Evolutionary conservation across 37 sponge, comb jelly and placozoan genomes (phyloP).

Genomic region (Chondrilla cf. caribensis): DNA sequence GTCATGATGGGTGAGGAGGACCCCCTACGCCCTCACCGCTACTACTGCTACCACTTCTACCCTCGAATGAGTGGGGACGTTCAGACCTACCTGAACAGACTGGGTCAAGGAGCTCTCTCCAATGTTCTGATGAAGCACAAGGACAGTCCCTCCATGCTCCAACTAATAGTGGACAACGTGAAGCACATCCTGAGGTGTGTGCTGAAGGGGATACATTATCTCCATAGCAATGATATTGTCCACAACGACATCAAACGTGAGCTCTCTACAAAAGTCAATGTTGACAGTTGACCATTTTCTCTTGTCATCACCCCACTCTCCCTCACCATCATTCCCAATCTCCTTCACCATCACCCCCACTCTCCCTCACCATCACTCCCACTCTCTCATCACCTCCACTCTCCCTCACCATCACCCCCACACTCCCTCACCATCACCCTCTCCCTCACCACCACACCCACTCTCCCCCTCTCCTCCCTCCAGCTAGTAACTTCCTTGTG

Average conservation of each 20-base stretch:
- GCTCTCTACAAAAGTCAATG: neutral
- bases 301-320: neutral
- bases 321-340: too few species aligned
- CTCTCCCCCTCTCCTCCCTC: too few species aligned
- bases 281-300: too few species aligned
- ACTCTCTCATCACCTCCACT: too few species aligned
- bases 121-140: neutral
- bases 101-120: slow-evolving; percentile 6
- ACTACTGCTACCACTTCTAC: slow-evolving; percentile 45
- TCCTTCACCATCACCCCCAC: neutral
- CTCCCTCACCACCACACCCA: too few species aligned
- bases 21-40: slow-evolving; percentile 15
- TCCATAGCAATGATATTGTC: slow-evolving; percentile 12
- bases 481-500: slow-evolving; percentile 11
- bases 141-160: slow-evolving; percentile 7
- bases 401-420: too few species aligned
- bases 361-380: too few species aligned
- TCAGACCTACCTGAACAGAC: slow-evolving; percentile 1
- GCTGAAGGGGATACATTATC: slow-evolving; percentile 21
- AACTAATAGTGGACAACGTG: slow-evolving; percentile 8
- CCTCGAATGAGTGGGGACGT: slow-evolving; percentile 31
- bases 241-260: slow-evolving; percentile 47
- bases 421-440: too few species aligned
- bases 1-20: slow-evolving; percentile 49
- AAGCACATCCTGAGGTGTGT: slow-evolving; percentile 23